Evolutionary conservation across 2,888 invertebrate genomes (phyloP), one percentile per base, ranked within the genome.

Genomic region (Acronicta aceris): DNA sequence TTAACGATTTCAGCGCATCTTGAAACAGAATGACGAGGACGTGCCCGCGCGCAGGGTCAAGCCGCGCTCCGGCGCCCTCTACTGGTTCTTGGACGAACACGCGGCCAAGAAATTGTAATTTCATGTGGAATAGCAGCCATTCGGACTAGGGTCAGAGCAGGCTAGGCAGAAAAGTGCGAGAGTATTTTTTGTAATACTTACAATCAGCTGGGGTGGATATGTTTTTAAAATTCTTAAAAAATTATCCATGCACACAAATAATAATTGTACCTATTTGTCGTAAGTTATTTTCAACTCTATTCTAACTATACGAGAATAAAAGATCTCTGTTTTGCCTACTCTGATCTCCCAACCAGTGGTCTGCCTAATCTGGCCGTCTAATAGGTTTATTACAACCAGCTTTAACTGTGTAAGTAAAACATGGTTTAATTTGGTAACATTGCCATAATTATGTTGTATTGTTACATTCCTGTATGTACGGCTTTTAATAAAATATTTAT

Each of bases 1-100:
- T 52, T 16, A 10, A 8, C 7, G 12, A 33, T 96, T 96, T 1
- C 93, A 98, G 98, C 96, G 96, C 76, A 97, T 98, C 64, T 91
- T 98, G 61, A 95, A 96, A 71, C 96, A 97, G 63, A 96, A 96
- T 58, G 98, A 96, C 60, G 98, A 98, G 81, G 94, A 95, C 53
- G 92, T 98, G 21, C 99, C 99, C 8, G 97, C 98, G 0, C 96
- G 95, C 1, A 90, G 96, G 83, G 98, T 99, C 13, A 94, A 96
- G 64, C 98, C 98, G 0, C 88, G 95, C 64, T 78, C 67, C 16
- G 98, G 98, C 15, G 93, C 95, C 52, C 89, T 98, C 0, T 95
- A 96, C 75, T 96, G 96, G 95, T 95, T 96, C 30, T 85, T 96
- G 0, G 96, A 96, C 79, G 88, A 94, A 53, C 94, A 90, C 0